Evolutionary conservation across 1,140 invertebrate species (phyloP), one percentile per base, ranked within the genome.

Genomic region (Danaus plexippus): DNA sequence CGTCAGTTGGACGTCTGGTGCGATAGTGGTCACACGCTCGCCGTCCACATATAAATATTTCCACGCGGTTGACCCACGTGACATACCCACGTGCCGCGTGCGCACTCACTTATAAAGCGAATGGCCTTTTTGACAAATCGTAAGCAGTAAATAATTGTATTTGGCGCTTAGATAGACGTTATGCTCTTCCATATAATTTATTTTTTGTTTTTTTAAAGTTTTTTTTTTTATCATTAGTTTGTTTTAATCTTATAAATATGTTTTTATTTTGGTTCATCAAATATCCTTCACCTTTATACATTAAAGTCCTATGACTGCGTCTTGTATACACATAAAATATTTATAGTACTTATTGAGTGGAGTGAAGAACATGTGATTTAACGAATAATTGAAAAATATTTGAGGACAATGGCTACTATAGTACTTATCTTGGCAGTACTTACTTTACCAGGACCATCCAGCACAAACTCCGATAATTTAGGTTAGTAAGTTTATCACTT

Each of bases 1-100:
- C 77, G 77, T 79, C 80, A 84, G 80, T 84, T 71, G 71, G 62
- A 73, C 77, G 74, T 73, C 71, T 78, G 80, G 64, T 75, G 63
- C 71, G 69, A 76, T 61, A 71, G 77, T 82, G 71, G 77, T 70
- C 73, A 82, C 80, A 84, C 80, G 80, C 67, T 70, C 69, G 66
- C 70, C 49, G 63, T 66, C 69, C 72, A 73, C 66, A 65, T 65
- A 56, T 59, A 62, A 64, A 64, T 64, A 64, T 57, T 54, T 55
- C 71, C 73, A 77, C 75, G 70, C 65, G 73, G 64, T 61, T 32
- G 45, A 54, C 58, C 65, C 71, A 75, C 66, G 71, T 74, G 77
- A 61, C 63, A 66, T 42, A 11, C 55, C 56, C 41, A 59, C 60
- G 65, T 73, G 66, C 61, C 67, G 68, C 63, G 48, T 67, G 68